A percentile compares a stretch with the other conserved stretches of the same genome.
These are phyloP conservation scores for Pardalotus punctatus DNA, from an alignment of 2,113 vertebrate species.

Conservation along the genomic window DNA sequence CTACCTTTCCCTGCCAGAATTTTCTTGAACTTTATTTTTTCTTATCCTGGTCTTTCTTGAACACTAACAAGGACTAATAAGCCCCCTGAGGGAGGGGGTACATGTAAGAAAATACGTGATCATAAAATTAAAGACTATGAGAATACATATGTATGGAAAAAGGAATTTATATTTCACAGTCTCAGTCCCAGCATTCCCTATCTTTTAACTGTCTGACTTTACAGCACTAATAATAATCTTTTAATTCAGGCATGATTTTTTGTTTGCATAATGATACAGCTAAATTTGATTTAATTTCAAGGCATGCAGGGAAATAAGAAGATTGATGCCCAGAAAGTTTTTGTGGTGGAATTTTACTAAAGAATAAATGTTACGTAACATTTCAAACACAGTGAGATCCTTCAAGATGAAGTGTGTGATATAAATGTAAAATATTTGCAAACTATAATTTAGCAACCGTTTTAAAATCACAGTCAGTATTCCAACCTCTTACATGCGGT, in stretches of 20 bases:
- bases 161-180: background rate
- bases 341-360: constrained; percentile 38
- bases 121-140: background rate
- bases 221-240: constrained; percentile 22
- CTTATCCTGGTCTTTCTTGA: background rate
- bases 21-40: background rate
- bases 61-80: background rate
- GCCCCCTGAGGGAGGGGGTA: background rate
- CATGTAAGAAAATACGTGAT: background rate
- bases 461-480: constrained; percentile 18
- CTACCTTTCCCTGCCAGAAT: background rate
- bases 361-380: constrained; percentile 55
- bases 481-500: background rate
- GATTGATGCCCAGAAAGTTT: constrained; percentile 64
- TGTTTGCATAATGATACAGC: constrained; percentile 54
- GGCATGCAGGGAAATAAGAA: constrained; percentile 31
- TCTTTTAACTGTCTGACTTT: constrained; percentile 30
- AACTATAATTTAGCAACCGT: constrained; percentile 37
- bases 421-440: constrained; percentile 53
- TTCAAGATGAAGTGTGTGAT: constrained; percentile 47
- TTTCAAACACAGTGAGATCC: constrained; percentile 39
- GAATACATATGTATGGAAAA: background rate
- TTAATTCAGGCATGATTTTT: background rate
- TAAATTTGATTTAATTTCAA: constrained; percentile 55
- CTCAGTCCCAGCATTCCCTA: background rate